Evolutionary conservation across 2,113 vertebrate species (phyloP), one percentile per base, ranked within the genome.

Genomic region (Raja brachyura): DNA sequence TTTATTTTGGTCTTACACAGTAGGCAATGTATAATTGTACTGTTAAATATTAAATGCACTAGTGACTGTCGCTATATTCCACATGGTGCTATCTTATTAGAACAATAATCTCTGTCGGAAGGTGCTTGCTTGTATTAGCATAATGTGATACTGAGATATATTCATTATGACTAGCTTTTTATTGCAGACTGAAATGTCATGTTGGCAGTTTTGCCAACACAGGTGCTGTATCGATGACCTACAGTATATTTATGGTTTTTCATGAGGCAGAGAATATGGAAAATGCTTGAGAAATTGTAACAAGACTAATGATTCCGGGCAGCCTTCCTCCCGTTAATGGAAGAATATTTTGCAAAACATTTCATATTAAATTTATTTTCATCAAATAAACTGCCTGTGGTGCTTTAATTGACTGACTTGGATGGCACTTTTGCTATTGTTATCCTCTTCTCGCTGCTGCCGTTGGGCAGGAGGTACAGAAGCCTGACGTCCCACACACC

Each of bases 81-180:
- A 95, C 94, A 96, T 96, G 97, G 97, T 98, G 98, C 97, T 98
- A 95, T 96, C 96, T 95, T 94, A 94, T 75, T 94, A 93, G 95
- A 95, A 94, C 90, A 95, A 94, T 95, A 95, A 94, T 94, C 86
- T 93, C 94, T 94, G 74, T 95, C 94, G 93, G 95, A 94, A 10
- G 94, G 95, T 95, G 95, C 93, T 94, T 95, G 95, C 95, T 94
- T 95, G 95, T 95, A 94, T 95, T 94, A 93, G 95, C 95, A 95
- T 97, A 95, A 96, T 96, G 94, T 95, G 95, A 95, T 96, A 96
- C 96, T 95, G 95, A 94, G 96, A 95, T 96, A 95, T 96, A 95
- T 94, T 95, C 94, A 95, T 94, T 92, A 92, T 94, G 95, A 94
- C 94, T 94, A 94, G 94, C 93, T 93, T 93, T 94, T 94, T 93